These are phyloP conservation scores for Daphoenositta chrysoptera DNA, from an alignment of 2,113 vertebrate genomes.

Conservation along the genomic window DNA sequence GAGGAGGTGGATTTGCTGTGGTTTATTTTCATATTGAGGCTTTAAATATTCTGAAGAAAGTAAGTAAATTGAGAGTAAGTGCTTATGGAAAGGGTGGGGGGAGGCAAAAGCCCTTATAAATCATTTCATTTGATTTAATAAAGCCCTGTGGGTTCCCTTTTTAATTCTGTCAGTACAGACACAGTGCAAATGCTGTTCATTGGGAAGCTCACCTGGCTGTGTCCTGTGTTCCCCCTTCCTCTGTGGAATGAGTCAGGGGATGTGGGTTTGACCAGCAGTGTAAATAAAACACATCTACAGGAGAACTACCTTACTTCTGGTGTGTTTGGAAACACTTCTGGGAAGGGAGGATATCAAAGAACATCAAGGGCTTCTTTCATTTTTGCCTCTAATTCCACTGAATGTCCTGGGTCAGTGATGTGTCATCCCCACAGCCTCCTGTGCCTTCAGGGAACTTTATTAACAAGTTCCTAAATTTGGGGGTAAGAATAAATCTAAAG, in stretches of 20 bases:
- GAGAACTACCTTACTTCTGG: background rate
- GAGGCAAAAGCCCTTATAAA: background rate
- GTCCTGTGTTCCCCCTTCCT: background rate
- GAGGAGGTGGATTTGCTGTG: background rate
- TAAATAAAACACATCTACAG: background rate
- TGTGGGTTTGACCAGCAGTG: background rate
- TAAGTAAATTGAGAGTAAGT: background rate
- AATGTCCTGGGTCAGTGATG: background rate
- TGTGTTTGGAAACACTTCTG: background rate
- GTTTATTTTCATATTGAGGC: background rate
- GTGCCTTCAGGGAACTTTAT: background rate
- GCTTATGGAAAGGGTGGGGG: background rate
- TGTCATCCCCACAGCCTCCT: background rate
- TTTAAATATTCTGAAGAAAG: background rate
- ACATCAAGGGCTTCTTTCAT: background rate
- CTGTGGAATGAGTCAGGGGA: background rate
- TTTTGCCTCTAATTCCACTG: background rate
- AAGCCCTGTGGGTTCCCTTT: background rate
- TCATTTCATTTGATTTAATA: background rate
- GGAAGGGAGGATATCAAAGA: background rate
- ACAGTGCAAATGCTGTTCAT: accelerated
- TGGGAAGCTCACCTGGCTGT: background rate
- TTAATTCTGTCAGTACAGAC: background rate
- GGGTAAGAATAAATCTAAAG: background rate
- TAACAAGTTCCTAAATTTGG: background rate